Evolutionary conservation across 1,140 invertebrate genomes (phyloP).

Genomic region (Panagrolaimus sp.): DNA sequence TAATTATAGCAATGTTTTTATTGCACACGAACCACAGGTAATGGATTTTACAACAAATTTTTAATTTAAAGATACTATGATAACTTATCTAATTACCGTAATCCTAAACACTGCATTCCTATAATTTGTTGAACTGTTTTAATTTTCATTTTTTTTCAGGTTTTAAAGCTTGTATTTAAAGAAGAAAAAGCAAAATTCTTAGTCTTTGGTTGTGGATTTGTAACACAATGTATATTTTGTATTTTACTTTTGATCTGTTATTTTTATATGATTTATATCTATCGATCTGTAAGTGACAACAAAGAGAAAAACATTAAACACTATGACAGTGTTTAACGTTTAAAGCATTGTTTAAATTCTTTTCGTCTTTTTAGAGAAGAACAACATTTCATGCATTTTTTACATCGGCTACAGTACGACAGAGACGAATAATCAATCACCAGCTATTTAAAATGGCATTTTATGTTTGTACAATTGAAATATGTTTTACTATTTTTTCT

Average conservation of each 20-base stretch:
- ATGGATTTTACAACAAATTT: too few species aligned
- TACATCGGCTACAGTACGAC: conserved; percentile 10
- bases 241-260: conserved; percentile 6
- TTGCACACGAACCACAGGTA: conserved; percentile 10
- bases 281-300: neutral
- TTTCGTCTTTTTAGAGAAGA: neutral
- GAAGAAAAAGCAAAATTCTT: conserved; percentile 1
- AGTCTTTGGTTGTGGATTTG: neutral
- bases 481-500: conserved; percentile 2
- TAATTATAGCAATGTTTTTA: conserved; percentile 4
- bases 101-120: too few species aligned
- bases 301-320: too few species aligned
- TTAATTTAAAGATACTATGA: too few species aligned
- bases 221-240: conserved; percentile 6
- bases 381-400: neutral
- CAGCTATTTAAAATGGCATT: conserved; percentile 11
- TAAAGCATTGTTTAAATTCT: neutral
- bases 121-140: too few species aligned
- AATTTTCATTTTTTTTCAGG: neutral
- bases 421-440: conserved; percentile 3
- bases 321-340: too few species aligned
- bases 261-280: conserved; percentile 11
- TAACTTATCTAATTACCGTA: too few species aligned
- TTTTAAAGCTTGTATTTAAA: neutral
- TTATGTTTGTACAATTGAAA: conserved; percentile 6